Evolutionary conservation across 2,113 vertebrate genomes (phyloP).

Genomic region (Scomber colias): DNA sequence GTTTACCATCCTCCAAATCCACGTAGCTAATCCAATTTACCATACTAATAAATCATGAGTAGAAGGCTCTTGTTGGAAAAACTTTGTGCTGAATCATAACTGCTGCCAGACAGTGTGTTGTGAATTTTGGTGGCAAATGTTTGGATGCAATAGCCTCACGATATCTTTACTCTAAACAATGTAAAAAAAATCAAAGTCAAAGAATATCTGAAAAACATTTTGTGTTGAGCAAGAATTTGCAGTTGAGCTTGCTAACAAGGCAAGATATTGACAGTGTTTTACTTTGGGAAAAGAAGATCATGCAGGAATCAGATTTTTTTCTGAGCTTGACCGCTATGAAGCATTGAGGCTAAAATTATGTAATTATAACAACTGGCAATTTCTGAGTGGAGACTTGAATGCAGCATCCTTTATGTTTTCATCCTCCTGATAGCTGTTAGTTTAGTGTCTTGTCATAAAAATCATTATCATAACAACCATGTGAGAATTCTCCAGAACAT

Average conservation of each 20-base stretch:
- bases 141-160: slow-evolving; percentile 4
- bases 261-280: slow-evolving; percentile 7
- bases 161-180: background rate
- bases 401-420: background rate
- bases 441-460: background rate
- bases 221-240: background rate
- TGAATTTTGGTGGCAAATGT: background rate
- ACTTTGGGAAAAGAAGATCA: background rate
- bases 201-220: slow-evolving; percentile 12
- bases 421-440: background rate
- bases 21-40: background rate
- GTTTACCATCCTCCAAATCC: slow-evolving; percentile 13
- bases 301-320: background rate
- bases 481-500: background rate
- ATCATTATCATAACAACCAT: background rate
- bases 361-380: background rate
- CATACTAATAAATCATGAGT: background rate
- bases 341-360: background rate
- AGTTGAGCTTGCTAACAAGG: background rate
- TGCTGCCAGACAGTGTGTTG: background rate
- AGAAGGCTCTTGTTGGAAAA: background rate
- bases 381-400: background rate
- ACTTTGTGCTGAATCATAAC: slow-evolving; percentile 10
- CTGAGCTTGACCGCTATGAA: background rate
- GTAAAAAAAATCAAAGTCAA: background rate